Evolutionary conservation across 2,888 invertebrate species (phyloP).

Genomic region (Dryobota labecula): DNA sequence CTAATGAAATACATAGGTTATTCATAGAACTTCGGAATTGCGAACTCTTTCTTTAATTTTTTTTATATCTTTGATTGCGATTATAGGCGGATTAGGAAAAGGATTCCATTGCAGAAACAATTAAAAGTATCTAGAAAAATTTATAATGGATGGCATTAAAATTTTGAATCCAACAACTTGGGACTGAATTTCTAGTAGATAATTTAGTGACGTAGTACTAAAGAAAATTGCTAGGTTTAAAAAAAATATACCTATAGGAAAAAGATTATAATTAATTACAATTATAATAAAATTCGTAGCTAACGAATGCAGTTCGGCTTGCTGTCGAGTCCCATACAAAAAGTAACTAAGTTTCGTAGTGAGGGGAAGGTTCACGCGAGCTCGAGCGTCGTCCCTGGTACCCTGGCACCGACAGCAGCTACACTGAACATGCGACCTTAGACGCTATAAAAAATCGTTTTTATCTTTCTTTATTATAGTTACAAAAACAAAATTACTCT

Average conservation of each 20-base stretch:
- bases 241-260: no score
- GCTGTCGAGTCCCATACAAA: slow-evolving; percentile 60
- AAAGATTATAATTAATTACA: slow-evolving; percentile 10
- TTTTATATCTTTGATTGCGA: neutral
- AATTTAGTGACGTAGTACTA: neutral
- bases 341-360: slow-evolving; percentile 51
- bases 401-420: slow-evolving; percentile 79
- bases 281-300: slow-evolving; percentile 24
- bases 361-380: slow-evolving; percentile 81
- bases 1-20: neutral
- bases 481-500: slow-evolving; percentile 43
- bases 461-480: slow-evolving; percentile 66
- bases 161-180: neutral
- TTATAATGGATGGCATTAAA: neutral
- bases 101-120: neutral
- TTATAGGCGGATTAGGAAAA: neutral
- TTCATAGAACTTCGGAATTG: neutral
- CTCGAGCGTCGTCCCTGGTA: slow-evolving; percentile 84
- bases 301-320: slow-evolving; percentile 41
- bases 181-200: neutral
- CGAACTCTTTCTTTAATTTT: neutral
- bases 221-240: neutral
- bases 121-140: neutral
- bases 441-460: slow-evolving; percentile 76
- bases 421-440: slow-evolving; percentile 85